Evolutionary conservation across 2,113 vertebrate genomes (phyloP).

Genomic region (Galeopterus variegatus): DNA sequence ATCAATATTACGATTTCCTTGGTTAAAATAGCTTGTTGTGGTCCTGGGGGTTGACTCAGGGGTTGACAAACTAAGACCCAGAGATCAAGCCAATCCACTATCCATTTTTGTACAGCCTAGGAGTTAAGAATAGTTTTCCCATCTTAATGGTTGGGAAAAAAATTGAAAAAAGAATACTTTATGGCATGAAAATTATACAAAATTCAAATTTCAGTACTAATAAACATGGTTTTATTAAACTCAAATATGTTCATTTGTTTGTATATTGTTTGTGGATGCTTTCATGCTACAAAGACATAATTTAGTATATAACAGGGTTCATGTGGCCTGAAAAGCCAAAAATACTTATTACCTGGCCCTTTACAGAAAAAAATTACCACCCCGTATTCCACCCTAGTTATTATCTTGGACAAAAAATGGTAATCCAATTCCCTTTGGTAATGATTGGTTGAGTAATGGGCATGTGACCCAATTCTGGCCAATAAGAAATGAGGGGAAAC

Average conservation of each 20-base stretch:
- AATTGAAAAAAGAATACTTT: neutral
- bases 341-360: neutral
- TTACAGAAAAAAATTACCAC: neutral
- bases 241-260: neutral
- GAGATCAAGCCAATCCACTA: neutral
- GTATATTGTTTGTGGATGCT: neutral
- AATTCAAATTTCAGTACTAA: constrained; percentile 12
- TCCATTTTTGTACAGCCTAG: neutral
- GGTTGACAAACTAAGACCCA: neutral
- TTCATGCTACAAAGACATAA: neutral
- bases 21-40: neutral
- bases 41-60: neutral
- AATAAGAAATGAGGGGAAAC: constrained; percentile 13
- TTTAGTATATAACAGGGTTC: neutral
- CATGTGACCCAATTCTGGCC: neutral
- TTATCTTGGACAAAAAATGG: neutral
- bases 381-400: neutral
- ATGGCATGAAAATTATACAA: neutral
- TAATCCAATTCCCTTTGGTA: neutral
- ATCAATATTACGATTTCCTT: constrained; percentile 31
- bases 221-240: neutral
- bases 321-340: neutral
- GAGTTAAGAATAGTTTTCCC: neutral
- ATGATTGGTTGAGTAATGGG: neutral
- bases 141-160: neutral